Percentiles rank a stretch among this genome's conserved stretches.
These are phyloP conservation scores for Melanotaenia trifasciata DNA, from an alignment of 2,797 vertebrate genomes.

Conservation along the genomic window DNA sequence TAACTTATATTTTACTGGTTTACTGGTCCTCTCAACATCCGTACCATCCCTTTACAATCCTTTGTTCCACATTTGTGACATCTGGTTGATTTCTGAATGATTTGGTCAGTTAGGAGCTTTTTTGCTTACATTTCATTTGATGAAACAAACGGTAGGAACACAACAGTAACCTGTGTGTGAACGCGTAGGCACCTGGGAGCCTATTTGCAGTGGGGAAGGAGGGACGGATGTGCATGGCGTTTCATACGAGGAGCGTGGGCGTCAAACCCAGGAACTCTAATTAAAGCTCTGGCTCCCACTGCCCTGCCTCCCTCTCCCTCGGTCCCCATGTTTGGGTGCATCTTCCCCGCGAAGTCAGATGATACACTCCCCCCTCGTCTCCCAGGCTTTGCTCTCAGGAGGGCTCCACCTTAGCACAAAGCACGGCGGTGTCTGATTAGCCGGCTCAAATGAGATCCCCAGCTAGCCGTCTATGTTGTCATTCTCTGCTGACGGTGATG, in stretches of 20 bases:
- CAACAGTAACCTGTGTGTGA: slow-evolving; percentile 13
- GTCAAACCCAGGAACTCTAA: slow-evolving; percentile 75
- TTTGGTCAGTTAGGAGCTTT: neutral
- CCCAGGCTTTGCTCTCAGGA: slow-evolving; percentile 66
- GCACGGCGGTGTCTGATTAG: slow-evolving; percentile 69
- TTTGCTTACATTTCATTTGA: neutral
- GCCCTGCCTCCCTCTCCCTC: slow-evolving; percentile 63
- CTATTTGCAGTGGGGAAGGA: slow-evolving; percentile 60
- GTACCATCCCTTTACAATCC: too few relatives aligned
- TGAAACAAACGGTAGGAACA: neutral
- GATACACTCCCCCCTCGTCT: slow-evolving; percentile 53
- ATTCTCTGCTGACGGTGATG: slow-evolving; percentile 69
- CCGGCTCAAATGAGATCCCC: slow-evolving; percentile 75
- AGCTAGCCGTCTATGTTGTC: slow-evolving; percentile 60
- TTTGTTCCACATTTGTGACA: too few relatives aligned
- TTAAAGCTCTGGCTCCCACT: slow-evolving; percentile 71
- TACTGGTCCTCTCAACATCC: too few relatives aligned
- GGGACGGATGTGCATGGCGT: slow-evolving; percentile 41
- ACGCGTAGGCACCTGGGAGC: slow-evolving; percentile 49
- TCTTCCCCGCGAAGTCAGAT: slow-evolving; percentile 65
- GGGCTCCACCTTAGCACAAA: slow-evolving; percentile 69
- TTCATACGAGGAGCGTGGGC: slow-evolving; percentile 72
- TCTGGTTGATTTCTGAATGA: neutral
- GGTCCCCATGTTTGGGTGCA: slow-evolving; percentile 77
- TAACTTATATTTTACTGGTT: too few relatives aligned